Base-by-base conservation (phyloP, 2,888 invertebrate genomes). In the Chirona hameri region DNA sequence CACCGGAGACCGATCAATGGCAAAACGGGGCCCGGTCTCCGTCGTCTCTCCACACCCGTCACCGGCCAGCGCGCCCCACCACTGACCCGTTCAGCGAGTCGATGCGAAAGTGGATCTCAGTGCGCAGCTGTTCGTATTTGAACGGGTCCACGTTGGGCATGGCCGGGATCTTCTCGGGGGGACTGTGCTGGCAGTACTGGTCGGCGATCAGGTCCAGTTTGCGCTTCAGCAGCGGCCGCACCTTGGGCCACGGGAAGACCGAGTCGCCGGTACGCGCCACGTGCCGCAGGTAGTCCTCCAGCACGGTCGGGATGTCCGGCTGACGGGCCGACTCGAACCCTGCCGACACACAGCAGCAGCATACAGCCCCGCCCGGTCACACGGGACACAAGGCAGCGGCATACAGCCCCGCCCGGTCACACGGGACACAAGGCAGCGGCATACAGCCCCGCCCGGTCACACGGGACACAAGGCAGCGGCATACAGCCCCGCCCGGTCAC, bases 191-290 rank as follows among this genome's bases (percentile, higher is more conserved):
- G 87, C 94, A 93, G 69, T 21, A 29, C 60, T 60, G 12, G n/a
- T 46, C 93, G 86, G 97, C 94, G 79, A 97, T 96, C 86, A 91
- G 92, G 72, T 95, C 90, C 76, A 97, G 90, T 88, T 97, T 97
- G 87, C 95, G 94, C 85, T 94, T 92, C 88, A 97, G 95, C 86
- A 98, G 91, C 87, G 93, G 93, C 89, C 96, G 96, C 81, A 97
- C 91, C 85, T 94, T 91, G 79, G 93, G 90, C 97, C 97, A 98
- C 87, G 96, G 95, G 88, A 95, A 97, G 85, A 97, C 92, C 65
- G 96, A 95, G 89, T 97, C 96, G 85, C 98, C 97, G 87, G 96
- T 97, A 89, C 94, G 94, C 10, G 97, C 97, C 85, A 98, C 95
- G 90, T 94, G 94, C 85, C 91, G 91, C 85, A 98, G 90, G 88